phyloP scores from a whole-genome alignment of 2,797 vertebrate genomes.

The Allobates femoralis region DNA sequence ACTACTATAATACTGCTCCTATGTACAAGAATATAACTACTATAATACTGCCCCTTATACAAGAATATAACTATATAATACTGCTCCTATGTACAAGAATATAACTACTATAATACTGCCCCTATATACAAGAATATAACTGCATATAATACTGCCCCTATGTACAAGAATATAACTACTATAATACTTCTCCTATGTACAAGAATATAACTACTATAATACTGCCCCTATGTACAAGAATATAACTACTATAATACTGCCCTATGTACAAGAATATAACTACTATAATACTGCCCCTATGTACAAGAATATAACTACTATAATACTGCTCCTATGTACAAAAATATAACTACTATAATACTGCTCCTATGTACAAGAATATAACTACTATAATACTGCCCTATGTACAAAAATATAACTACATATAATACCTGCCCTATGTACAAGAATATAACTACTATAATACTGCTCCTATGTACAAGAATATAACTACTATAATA shows the following conservation, averaged over 20 bases:
- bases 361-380: too few species aligned
- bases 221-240: slow-evolving; percentile 4
- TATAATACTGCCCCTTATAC: background rate
- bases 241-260: slow-evolving; percentile 19
- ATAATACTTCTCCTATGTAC: background rate
- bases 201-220: slow-evolving; percentile 19
- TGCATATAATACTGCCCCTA: background rate
- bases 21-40: slow-evolving; percentile 7
- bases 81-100: background rate
- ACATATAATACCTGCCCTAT: slow-evolving; percentile 2
- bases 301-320: too few species aligned
- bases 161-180: background rate
- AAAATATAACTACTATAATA: too few species aligned
- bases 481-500: slow-evolving; percentile 20
- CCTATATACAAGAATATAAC: background rate
- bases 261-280: slow-evolving; percentile 19
- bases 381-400: too few species aligned
- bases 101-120: background rate
- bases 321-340: too few species aligned
- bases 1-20: slow-evolving; percentile 17
- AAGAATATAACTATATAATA: too few species aligned
- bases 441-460: background rate
- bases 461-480: slow-evolving; percentile 11
- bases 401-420: slow-evolving; percentile 7
- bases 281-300: slow-evolving; percentile 1